Evolutionary conservation across 1,140 invertebrate genomes (phyloP).

Genomic region (Drosophila trapezifrons): DNA sequence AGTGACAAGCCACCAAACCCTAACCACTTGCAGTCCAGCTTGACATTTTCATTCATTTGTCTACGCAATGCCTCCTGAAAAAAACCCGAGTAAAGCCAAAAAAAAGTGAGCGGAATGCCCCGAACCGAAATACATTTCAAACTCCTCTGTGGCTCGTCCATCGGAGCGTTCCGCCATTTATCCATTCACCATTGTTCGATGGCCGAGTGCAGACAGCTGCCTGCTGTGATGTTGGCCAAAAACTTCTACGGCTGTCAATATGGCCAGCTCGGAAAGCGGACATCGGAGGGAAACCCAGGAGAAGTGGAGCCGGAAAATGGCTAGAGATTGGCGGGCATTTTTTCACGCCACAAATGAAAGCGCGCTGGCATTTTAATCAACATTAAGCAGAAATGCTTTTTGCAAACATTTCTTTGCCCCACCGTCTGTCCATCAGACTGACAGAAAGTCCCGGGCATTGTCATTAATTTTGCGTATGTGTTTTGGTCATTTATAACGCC

Average conservation of each 20-base stretch:
- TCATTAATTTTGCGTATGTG: conserved; percentile 80
- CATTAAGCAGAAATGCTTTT: conserved; percentile 82
- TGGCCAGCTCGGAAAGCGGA: conserved; percentile 28
- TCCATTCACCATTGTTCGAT: conserved; percentile 65
- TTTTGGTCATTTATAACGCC: conserved; percentile 75
- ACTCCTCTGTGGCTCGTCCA: conserved; percentile 52
- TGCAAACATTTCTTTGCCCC: conserved; percentile 70
- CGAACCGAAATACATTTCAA: conserved; percentile 59
- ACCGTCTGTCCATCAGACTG: conserved; percentile 57
- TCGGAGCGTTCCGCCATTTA: conserved; percentile 65
- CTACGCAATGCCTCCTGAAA: conserved; percentile 63
- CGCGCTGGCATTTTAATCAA: conserved; percentile 80
- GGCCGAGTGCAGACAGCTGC: conserved; percentile 69
- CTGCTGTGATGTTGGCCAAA: conserved; percentile 70
- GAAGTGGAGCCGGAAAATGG: conserved; percentile 46
- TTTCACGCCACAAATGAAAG: conserved; percentile 74
- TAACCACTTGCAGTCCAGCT: conserved; percentile 50
- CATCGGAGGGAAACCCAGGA: neutral
- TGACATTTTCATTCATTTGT: conserved; percentile 83
- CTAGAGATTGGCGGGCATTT: conserved; percentile 69
- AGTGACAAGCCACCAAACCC: conserved; percentile 25
- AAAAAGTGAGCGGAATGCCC: conserved; percentile 13
- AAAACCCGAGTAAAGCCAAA: conserved; percentile 25
- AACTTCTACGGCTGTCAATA: conserved; percentile 73
- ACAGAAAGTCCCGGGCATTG: conserved; percentile 63